A percentile compares a stretch with the other conserved stretches of the same genome.
phyloP scores from a whole-genome alignment of 1,140 invertebrate species.

The Trissolcus basalis region DNA sequence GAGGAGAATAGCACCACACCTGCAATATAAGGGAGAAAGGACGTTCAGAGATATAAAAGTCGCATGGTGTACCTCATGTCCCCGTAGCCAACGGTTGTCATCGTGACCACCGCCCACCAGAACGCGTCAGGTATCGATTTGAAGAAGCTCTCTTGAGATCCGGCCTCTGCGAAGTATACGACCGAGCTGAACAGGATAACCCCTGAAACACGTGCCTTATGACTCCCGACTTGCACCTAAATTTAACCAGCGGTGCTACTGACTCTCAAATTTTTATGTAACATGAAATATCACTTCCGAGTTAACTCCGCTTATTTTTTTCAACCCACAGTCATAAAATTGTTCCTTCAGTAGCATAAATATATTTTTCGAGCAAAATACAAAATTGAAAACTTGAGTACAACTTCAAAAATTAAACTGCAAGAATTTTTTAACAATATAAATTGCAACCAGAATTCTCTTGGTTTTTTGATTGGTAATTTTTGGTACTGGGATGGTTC shows the following conservation, averaged over 20 bases:
- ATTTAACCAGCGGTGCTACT: conserved; percentile 43
- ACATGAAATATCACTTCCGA: too few species aligned
- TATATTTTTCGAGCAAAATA: too few species aligned
- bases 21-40: conserved; percentile 80
- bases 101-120: conserved; percentile 99
- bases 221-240: conserved; percentile 36
- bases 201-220: conserved; percentile 83
- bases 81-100: conserved; percentile 98
- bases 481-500: too few species aligned
- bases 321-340: too few species aligned
- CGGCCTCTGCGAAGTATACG: conserved; percentile 99
- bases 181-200: conserved; percentile 99
- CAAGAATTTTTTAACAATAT: too few species aligned
- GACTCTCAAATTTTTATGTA: conserved; percentile 21
- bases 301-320: too few species aligned
- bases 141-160: conserved; percentile 98
- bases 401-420: too few species aligned
- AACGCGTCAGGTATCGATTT: conserved; percentile 98
- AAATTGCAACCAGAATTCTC: too few species aligned
- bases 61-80: conserved; percentile 91
- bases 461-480: too few species aligned
- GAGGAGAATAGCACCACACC: conserved; percentile 98
- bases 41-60: conserved; percentile 74
- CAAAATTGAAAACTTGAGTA: too few species aligned
- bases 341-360: too few species aligned